Conservation (phyloP, 2,797 vertebrate species). For the Lindbergichthys nudifrons region DNA sequence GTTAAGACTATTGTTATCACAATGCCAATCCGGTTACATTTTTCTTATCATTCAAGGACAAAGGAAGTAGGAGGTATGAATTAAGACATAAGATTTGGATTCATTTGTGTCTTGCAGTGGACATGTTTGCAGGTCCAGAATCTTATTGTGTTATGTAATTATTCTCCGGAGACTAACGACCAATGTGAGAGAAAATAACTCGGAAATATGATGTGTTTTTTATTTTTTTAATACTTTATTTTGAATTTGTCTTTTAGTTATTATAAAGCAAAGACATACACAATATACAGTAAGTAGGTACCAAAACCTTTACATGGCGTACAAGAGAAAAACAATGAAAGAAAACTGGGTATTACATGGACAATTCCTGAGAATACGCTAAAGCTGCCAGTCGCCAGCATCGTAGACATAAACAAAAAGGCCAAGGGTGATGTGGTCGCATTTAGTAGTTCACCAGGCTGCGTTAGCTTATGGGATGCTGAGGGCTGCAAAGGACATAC, state of each 20-base stretch:
- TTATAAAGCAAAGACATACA: no score
- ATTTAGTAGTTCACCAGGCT: not conserved
- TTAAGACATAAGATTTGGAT: not conserved
- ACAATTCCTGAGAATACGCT: no score
- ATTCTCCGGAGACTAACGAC: not conserved
- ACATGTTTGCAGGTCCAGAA: not conserved
- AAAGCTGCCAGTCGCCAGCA: no score
- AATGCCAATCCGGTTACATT: not conserved
- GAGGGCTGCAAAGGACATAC: constrained; percentile 3
- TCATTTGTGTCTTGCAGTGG: not conserved
- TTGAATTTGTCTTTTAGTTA: no score
- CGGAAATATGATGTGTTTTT: not conserved
- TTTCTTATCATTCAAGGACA: not conserved
- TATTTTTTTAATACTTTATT: no score
- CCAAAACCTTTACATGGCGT: no score
- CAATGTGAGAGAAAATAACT: not conserved
- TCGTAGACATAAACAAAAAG: no score
- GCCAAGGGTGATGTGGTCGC: not conserved
- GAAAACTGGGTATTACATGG: no score
- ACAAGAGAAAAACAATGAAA: no score
- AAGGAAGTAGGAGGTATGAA: not conserved
- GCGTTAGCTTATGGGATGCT: constrained; percentile 14
- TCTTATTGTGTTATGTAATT: not conserved
- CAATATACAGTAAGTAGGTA: no score
- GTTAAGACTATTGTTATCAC: not conserved